Conservation (phyloP, 2,113 vertebrate species). For the Anser cygnoides region DNA sequence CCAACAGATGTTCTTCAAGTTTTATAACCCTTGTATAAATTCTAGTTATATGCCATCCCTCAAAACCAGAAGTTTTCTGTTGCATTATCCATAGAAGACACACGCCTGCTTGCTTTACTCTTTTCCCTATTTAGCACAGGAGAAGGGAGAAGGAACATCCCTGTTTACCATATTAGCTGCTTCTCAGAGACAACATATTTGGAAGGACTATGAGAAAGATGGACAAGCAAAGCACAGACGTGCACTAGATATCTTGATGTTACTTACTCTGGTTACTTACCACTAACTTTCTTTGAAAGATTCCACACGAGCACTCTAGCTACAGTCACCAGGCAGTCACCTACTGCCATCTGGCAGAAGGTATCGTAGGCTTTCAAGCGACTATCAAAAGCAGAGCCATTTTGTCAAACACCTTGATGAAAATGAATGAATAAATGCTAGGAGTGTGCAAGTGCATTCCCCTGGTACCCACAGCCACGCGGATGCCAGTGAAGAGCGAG, state of each 20-base stretch:
- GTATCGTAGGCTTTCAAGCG: background rate
- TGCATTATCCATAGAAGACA: conserved; percentile 25
- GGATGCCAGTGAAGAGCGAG: background rate
- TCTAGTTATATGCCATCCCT: conserved; percentile 12
- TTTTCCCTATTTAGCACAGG: background rate
- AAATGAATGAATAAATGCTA: background rate
- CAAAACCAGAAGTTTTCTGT: background rate
- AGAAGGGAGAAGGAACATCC: background rate
- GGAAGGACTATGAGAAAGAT: background rate
- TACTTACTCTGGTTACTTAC: background rate
- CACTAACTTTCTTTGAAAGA: background rate
- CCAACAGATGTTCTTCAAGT: background rate
- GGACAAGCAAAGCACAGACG: background rate
- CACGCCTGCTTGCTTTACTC: background rate
- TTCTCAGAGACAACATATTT: background rate
- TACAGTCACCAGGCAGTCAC: background rate
- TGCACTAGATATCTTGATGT: background rate
- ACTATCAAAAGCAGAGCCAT: background rate
- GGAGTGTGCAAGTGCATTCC: too few relatives aligned
- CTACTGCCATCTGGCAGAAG: background rate
- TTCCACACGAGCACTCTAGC: accelerated
- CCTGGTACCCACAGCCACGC: background rate
- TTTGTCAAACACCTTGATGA: background rate
- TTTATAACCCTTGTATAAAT: background rate
- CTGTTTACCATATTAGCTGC: background rate